Evolutionary conservation across 2,888 invertebrate genomes (phyloP), one percentile per base, ranked within the genome.

Genomic region (Trichacis sp.): DNA sequence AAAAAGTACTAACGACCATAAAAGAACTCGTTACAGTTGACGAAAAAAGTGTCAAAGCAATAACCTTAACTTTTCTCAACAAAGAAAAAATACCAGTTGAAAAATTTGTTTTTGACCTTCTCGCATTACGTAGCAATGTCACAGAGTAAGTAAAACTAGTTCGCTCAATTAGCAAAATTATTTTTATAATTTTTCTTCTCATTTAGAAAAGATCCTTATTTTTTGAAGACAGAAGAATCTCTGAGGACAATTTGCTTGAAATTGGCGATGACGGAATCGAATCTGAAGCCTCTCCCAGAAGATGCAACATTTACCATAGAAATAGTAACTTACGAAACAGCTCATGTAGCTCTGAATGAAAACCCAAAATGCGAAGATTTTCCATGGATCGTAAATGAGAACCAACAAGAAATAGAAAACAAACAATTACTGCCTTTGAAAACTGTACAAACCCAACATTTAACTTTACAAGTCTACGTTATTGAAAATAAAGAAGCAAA

Each of bases 201-300:
- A 73, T 76, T 15, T 49, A 81, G 81, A 50, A 71, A 83, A 46
- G 91, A 91, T 78, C 86, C 88, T 0, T 90, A 90, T 82, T 87
- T 90, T 68, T 80, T 90, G 12, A 87, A 89, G 73, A 83, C 87
- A 2, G 91, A 91, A 76, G 88, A 89, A 77, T 87, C 87, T 70
- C 82, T 92, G 55, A 85, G 90, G 54, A 87, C 88, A 5, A 88
- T 90, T 76, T 89, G 88, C 64, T 80, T 91, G 20, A 89, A 88
- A 72, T 74, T 92, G 45, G 84, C 88, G 0, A 85, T 87, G 56
- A 76, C 86, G 18, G 82, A 84, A 56, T 77, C 83, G 29, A 87
- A 87, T 67, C 85, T 89, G 30, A 82, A 86, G 50, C 78, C 85
- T 54, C 72, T 89, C 46, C 87, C 89, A 4, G 85, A 87, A 48